phyloP scores from a whole-genome alignment of 2,888 invertebrate genomes.

The Gisinianus flammeolus region DNA sequence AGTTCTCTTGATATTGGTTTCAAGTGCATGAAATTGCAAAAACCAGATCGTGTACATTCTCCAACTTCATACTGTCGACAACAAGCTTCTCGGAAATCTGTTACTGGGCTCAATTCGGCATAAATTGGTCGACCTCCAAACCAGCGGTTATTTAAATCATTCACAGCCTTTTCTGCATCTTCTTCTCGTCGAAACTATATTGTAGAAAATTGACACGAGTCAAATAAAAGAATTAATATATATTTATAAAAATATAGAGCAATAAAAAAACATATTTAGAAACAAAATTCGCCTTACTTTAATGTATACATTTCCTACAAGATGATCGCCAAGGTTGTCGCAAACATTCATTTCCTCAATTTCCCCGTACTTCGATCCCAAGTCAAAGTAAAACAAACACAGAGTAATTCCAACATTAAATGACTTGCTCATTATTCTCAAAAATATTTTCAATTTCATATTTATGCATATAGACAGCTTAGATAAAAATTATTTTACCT shows the following conservation, averaged over 20 bases:
- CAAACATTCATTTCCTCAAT: conserved; percentile 99
- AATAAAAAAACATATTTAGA: not conserved
- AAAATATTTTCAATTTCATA: too few relatives aligned
- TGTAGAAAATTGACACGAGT: not conserved
- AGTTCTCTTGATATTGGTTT: conserved; percentile 97
- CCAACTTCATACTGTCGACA: conserved; percentile 99
- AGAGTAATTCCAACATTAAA: too few relatives aligned
- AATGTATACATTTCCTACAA: conserved; percentile 99
- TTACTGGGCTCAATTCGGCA: conserved; percentile 97
- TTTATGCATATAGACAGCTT: too few relatives aligned
- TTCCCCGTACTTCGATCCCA: conserved; percentile 95
- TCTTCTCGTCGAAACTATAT: conserved; percentile 90
- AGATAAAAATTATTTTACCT: conserved; percentile 69
- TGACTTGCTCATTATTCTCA: too few relatives aligned
- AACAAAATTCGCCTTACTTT: conserved; percentile 76
- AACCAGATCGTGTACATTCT: conserved; percentile 97
- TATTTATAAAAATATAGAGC: not conserved
- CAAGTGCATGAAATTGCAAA: conserved; percentile 99
- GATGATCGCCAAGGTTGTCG: conserved; percentile 97
- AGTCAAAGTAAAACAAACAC: too few relatives aligned
- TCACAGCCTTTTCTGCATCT: conserved; percentile 97
- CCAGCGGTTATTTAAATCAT: conserved; percentile 98
- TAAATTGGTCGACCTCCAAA: conserved; percentile 98
- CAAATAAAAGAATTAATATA: not conserved
- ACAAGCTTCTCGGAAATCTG: conserved; percentile 98